A percentile compares a stretch with the other conserved stretches of the same genome.
These are phyloP conservation scores for Phocoena phocoena DNA, from an alignment of 2,113 vertebrate genomes.

Conservation along the genomic window DNA sequence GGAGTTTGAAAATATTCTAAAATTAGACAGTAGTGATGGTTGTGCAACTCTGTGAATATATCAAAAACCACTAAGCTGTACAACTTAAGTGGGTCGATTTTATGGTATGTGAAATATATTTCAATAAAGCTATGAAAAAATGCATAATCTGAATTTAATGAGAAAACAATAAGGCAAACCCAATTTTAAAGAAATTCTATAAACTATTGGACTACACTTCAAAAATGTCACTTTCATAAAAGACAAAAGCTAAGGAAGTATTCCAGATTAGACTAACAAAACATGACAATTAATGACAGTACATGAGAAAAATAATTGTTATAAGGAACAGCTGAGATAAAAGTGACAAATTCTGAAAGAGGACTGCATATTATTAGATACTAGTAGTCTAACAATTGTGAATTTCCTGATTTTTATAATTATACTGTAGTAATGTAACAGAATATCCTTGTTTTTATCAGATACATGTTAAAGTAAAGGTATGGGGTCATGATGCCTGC, in stretches of 20 bases:
- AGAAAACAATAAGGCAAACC: neutral
- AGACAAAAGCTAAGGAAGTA: neutral
- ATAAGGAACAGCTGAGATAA: neutral
- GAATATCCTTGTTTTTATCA: neutral
- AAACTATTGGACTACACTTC: neutral
- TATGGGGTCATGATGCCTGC: neutral
- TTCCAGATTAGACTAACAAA: neutral
- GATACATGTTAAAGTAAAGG: neutral
- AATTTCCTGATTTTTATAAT: neutral
- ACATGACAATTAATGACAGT: neutral
- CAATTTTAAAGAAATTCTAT: neutral
- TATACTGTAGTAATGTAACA: neutral
- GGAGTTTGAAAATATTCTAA: neutral
- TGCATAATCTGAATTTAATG: neutral
- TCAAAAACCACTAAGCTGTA: neutral
- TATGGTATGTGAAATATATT: neutral
- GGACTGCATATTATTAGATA: neutral
- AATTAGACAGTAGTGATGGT: neutral
- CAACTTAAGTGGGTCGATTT: neutral
- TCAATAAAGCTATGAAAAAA: conserved; percentile 19
- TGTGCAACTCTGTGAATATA: neutral
- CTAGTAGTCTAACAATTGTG: neutral
- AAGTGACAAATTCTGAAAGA: neutral
- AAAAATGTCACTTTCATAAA: neutral
- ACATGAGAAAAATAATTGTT: neutral